Base-by-base conservation (phyloP, 2,888 invertebrate species). In the Bellardia bayeri region DNA sequence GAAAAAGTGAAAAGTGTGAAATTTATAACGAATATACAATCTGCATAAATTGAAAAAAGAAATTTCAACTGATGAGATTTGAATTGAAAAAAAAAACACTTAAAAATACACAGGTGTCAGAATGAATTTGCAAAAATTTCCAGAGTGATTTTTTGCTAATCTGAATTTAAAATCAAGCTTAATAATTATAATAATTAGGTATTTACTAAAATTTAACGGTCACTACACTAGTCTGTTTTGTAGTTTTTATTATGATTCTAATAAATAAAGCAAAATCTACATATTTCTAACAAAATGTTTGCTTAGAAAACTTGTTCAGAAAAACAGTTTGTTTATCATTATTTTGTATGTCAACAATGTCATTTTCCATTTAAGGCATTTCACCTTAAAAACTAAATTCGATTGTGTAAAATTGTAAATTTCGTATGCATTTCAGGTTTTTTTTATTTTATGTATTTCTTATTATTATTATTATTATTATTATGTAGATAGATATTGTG, bases 381-480 rank as follows among this genome's bases (percentile, higher is more conserved):
- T 81, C 72, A 75, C 45, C 74, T 74, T 85, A 58, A 45, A 78
- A 66, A 56, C 51, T 69, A 33, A n/a, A 11, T 51, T 42, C 45
- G 58, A 54, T 61, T 69, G 56, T 13, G 58, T 71, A 69, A 82
- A 74, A 58, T 82, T 51, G n/a, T 56, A 30, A 56, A 69, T 82
- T 87, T 87, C 51, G 58, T 87, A 85, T 87, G 78, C 87, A 85
- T 30, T 82, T 30, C 87, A 85, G 68, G 87, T 82, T 56, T 79
- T n/a, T 82, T 2, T 56, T 63, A 23, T 23, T 23, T 23, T 23
- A 23, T 23, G 23, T 23, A 23, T 40, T 9, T n/a, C 3, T n/a
- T 64, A 13, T 40, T 37, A 3, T 63, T 40, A 63, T 7, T n/a
- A n/a, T 37, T 37, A 5, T 37, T 37, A 37, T 37, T 6, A 37